Evolutionary conservation across 1,140 invertebrate genomes (phyloP), one percentile per base, ranked within the genome.

Genomic region (Heliconius congener): DNA sequence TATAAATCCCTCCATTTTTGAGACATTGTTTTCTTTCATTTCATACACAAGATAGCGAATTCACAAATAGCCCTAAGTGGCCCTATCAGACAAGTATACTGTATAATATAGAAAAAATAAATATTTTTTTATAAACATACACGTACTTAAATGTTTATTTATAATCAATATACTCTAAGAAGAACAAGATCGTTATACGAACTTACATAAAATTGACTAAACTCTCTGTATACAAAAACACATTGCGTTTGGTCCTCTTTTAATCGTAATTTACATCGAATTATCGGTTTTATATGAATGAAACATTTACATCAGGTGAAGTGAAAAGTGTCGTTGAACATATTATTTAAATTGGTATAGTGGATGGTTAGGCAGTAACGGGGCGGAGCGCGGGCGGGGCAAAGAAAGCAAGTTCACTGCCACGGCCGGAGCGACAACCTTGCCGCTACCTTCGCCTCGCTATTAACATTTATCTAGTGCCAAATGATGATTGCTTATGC

Each of bases 331-430:
- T 71, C 71, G 6, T 71, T 23, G 50, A 18, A 30, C 19, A 8
- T 77, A 39, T 42, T 71, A 77, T 77, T 71, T 77, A 71, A 77
- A 77, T 77, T 70, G 76, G 46, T 50, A 77, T 77, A 78, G 74
- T 74, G 42, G 72, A 84, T 81, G 81, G 82, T 88, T 86, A 52
- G 75, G 42, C 30, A 46, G 66, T 57, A 86, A 88, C 86, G 89
- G 82, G 80, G 83, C 75, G 84, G 42, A 79, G 76, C 81, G 85
- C 83, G 82, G 81, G 81, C 81, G 71, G 71, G 82, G 76, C 81
- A 84, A 90, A 92, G 91, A 92, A 93, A 92, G 91, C 88, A 93
- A 94, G 93, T 94, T 94, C 93, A 94, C 86, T 94, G 93, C 89
- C 93, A 94, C 89, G 91, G 93, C 84, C 91, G 86, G 89, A 86